These are phyloP conservation scores for Calephelis nemesis DNA, from an alignment of 1,140 invertebrate genomes.

Conservation along the genomic window DNA sequence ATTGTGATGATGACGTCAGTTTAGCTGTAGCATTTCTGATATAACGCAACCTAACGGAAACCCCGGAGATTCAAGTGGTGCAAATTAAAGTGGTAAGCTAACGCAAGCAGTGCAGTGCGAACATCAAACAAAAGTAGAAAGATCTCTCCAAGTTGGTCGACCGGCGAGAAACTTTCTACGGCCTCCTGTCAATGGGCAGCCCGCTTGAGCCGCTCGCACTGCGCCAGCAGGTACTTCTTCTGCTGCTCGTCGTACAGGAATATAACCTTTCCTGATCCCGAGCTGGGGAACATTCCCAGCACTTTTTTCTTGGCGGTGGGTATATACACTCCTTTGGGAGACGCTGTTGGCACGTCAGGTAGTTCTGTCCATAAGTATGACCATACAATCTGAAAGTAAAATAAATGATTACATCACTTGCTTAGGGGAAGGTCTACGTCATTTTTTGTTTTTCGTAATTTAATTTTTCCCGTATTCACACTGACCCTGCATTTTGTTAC, in stretches of 20 bases:
- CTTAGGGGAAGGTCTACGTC: too few species aligned
- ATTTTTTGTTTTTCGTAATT: too few species aligned
- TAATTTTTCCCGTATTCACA: too few species aligned
- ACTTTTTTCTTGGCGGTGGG: slow-evolving; percentile 71
- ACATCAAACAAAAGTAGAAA: slow-evolving; percentile 68
- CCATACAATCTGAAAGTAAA: slow-evolving; percentile 66
- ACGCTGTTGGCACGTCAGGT: slow-evolving; percentile 62
- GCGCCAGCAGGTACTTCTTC: slow-evolving; percentile 59
- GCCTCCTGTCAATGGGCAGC: slow-evolving; percentile 67
- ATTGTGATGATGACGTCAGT: background rate
- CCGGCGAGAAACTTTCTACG: slow-evolving; percentile 59
- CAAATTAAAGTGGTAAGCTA: slow-evolving; percentile 71
- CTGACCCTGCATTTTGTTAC: too few species aligned
- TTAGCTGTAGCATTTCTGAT: background rate
- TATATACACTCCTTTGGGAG: slow-evolving; percentile 69
- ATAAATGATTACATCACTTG: background rate
- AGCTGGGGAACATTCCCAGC: slow-evolving; percentile 66
- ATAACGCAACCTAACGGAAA: slow-evolving; percentile 36
- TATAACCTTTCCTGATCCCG: slow-evolving; percentile 66
- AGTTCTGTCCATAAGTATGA: slow-evolving; percentile 72
- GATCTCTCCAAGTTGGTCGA: slow-evolving; percentile 50
- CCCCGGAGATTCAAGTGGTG: slow-evolving; percentile 62
- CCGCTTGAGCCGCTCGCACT: slow-evolving; percentile 64
- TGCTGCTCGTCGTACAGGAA: slow-evolving; percentile 69
- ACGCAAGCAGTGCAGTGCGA: slow-evolving; percentile 55